Percentiles rank a stretch among this genome's conserved stretches.
phyloP scores from a whole-genome alignment of 2,797 vertebrate species.

The Lerista edwardsae region DNA sequence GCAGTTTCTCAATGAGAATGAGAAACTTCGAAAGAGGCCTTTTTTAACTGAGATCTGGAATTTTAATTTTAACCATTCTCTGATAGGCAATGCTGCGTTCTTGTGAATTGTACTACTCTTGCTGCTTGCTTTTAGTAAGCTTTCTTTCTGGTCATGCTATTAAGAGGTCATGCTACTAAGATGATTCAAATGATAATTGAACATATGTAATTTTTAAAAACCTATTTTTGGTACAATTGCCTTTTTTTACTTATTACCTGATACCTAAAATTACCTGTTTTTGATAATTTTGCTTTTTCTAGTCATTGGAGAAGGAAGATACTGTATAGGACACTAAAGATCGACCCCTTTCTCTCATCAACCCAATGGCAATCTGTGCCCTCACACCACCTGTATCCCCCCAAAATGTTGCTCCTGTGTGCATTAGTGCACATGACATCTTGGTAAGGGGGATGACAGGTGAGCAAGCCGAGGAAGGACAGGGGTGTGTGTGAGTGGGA shows the following conservation, averaged over 20 bases:
- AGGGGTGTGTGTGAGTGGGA: too few relatives aligned
- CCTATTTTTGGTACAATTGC: neutral
- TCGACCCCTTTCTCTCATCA: neutral
- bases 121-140: neutral
- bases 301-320: neutral
- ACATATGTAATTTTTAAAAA: too few relatives aligned
- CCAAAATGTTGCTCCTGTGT: too few relatives aligned
- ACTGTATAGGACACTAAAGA: neutral
- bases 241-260: too few relatives aligned
- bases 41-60: conserved; percentile 38
- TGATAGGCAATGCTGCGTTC: neutral
- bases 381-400: too few relatives aligned
- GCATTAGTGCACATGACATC: too few relatives aligned
- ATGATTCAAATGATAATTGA: neutral
- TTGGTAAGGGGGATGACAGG: too few relatives aligned
- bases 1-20: conserved; percentile 28
- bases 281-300: neutral
- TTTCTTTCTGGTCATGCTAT: too few relatives aligned
- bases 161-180: too few relatives aligned
- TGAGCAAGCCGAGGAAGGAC: too few relatives aligned
- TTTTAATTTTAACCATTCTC: conserved; percentile 31
- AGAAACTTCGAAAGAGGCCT: conserved; percentile 27
- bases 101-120: neutral
- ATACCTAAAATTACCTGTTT: too few relatives aligned
- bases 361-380: too few relatives aligned